Percentiles rank a stretch among this genome's conserved stretches.
Conservation (phyloP, 2,113 vertebrate species). For the Cinclus mexicanus region DNA sequence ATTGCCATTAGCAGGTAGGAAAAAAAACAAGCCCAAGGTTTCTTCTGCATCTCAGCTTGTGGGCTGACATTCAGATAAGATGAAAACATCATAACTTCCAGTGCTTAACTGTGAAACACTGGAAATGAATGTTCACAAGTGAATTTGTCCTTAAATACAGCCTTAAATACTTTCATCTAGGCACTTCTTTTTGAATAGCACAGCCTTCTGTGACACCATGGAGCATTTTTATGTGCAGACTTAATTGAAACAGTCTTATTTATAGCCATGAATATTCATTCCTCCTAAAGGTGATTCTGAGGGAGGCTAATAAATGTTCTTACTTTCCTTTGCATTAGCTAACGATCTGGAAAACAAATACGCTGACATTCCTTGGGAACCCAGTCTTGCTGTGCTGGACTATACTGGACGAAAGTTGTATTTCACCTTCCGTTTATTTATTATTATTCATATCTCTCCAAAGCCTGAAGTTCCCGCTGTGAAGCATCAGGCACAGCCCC, state of each 20-base stretch:
- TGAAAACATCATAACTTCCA: not conserved
- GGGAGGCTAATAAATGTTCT: conserved; percentile 48
- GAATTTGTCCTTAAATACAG: not conserved
- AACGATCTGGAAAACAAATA: conserved; percentile 54
- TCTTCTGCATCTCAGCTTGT: not conserved
- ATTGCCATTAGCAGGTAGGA: not conserved
- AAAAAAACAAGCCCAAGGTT: not conserved
- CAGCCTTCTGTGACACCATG: not conserved
- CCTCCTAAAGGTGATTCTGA: conserved; percentile 55
- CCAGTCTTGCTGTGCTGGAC: not conserved
- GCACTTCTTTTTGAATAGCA: conserved; percentile 11
- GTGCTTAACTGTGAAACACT: conserved; percentile 5
- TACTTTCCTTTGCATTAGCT: conserved; percentile 23
- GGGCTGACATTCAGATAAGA: not conserved
- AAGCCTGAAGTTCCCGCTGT: not conserved
- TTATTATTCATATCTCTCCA: not conserved
- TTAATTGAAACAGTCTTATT: conserved; percentile 63
- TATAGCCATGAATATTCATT: conserved; percentile 52
- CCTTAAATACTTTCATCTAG: not conserved
- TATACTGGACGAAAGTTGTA: not conserved
- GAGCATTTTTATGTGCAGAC: conserved; percentile 39
- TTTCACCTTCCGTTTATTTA: conserved; percentile 34
- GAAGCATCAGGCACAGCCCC: not conserved
- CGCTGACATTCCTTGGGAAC: not conserved
- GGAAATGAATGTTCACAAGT: not conserved